A percentile compares a stretch with the other conserved stretches of the same genome.
Evolutionary conservation across 2,113 vertebrate genomes (phyloP).

Genomic region (Noctilio leporinus): DNA sequence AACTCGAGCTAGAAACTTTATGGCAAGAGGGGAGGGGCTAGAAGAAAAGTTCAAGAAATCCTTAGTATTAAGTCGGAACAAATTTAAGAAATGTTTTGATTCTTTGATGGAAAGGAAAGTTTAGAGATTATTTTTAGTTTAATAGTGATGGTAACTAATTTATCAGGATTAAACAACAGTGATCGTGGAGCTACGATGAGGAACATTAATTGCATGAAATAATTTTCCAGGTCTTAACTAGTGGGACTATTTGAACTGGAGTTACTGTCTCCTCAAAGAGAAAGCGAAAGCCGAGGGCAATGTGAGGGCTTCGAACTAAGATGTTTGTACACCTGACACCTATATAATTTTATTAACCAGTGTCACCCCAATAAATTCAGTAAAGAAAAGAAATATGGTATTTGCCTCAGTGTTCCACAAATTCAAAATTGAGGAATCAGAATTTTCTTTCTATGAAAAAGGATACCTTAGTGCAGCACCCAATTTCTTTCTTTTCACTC

Average conservation of each 20-base stretch:
- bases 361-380: too few species aligned
- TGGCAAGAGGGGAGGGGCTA: not conserved
- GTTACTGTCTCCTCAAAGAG: not conserved
- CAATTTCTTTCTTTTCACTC: not conserved
- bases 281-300: not conserved
- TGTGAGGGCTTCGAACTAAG: not conserved
- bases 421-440: not conserved
- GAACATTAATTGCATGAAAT: not conserved
- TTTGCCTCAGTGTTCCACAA: not conserved
- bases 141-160: not conserved
- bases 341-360: too few species aligned
- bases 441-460: not conserved
- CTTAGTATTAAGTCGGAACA: not conserved
- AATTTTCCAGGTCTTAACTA: not conserved
- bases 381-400: not conserved
- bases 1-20: not conserved
- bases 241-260: not conserved
- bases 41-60: slow-evolving; percentile 13
- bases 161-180: not conserved
- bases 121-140: not conserved
- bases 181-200: not conserved
- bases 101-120: not conserved
- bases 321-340: not conserved
- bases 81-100: not conserved
- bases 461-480: not conserved